Evolutionary conservation across 2,113 vertebrate species (phyloP).

Genomic region (Myrmecophaga tridactyla): DNA sequence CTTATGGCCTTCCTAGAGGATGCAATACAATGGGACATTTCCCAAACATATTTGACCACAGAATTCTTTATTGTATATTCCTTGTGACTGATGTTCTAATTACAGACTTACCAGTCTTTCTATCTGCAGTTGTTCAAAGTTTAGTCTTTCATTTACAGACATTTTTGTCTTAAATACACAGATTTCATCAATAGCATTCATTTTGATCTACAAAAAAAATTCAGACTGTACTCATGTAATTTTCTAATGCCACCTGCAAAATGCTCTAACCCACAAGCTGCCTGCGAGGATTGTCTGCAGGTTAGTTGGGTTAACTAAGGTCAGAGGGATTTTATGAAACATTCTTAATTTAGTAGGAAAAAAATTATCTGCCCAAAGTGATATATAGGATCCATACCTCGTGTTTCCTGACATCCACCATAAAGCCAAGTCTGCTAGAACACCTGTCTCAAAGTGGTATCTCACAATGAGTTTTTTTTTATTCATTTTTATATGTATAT

Average conservation of each 20-base stretch:
- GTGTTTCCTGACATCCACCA: not conserved
- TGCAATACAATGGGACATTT: fast-evolving
- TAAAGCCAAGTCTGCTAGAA: not conserved
- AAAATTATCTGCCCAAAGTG: not conserved
- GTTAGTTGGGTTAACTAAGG: not conserved
- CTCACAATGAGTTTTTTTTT: not conserved
- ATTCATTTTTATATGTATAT: not conserved
- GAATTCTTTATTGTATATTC: no score
- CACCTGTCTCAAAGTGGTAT: not conserved
- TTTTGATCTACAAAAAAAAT: not conserved
- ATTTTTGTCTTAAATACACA: not conserved
- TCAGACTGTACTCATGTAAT: fast-evolving
- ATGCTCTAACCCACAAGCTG: not conserved
- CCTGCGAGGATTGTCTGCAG: fast-evolving
- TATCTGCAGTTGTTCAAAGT: not conserved
- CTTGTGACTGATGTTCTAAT: not conserved
- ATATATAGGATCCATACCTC: not conserved
- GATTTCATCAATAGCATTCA: not conserved
- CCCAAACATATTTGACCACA: not conserved
- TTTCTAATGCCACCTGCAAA: not conserved
- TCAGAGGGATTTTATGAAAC: not conserved
- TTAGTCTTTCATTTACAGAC: not conserved
- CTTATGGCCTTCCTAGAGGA: not conserved
- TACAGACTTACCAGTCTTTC: not conserved
- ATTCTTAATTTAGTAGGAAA: not conserved